These are phyloP conservation scores for Graphium colonna DNA, from an alignment of 2,888 invertebrate species.

Conservation along the genomic window DNA sequence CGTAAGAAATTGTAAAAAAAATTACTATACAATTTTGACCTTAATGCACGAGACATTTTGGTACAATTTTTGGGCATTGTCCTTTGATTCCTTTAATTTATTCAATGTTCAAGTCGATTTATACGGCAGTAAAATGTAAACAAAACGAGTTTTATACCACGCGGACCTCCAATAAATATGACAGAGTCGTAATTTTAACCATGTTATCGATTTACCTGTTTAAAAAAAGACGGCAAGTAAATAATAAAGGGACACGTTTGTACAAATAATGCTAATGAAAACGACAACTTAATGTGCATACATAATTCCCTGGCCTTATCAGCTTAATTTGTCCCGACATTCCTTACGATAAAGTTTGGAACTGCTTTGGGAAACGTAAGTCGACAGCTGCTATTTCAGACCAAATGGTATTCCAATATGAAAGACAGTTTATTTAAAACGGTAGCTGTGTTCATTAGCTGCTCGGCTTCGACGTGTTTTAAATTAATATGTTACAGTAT, in stretches of 20 bases:
- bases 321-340: conserved; percentile 45
- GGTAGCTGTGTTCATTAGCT: too few relatives aligned
- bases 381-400: not conserved
- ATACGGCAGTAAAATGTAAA: not conserved
- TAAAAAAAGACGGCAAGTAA: conserved; percentile 34
- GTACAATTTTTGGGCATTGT: too few relatives aligned
- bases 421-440: too few relatives aligned
- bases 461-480: too few relatives aligned
- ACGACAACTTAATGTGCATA: conserved; percentile 42
- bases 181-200: conserved; percentile 21
- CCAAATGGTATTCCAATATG: not conserved
- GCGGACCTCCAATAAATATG: not conserved
- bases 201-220: conserved; percentile 33
- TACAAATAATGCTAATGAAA: conserved; percentile 47
- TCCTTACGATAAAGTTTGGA: conserved; percentile 27
- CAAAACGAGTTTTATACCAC: not conserved
- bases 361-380: not conserved
- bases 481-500: too few relatives aligned
- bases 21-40: too few relatives aligned
- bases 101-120: too few relatives aligned
- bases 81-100: too few relatives aligned
- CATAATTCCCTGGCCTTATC: conserved; percentile 47
- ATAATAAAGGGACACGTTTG: conserved; percentile 27
- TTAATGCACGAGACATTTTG: too few relatives aligned
- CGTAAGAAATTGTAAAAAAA: too few relatives aligned